Evolutionary conservation across 2,797 vertebrate genomes (phyloP), one percentile per base, ranked within the genome.

Genomic region (Darevskia nairensis): DNA sequence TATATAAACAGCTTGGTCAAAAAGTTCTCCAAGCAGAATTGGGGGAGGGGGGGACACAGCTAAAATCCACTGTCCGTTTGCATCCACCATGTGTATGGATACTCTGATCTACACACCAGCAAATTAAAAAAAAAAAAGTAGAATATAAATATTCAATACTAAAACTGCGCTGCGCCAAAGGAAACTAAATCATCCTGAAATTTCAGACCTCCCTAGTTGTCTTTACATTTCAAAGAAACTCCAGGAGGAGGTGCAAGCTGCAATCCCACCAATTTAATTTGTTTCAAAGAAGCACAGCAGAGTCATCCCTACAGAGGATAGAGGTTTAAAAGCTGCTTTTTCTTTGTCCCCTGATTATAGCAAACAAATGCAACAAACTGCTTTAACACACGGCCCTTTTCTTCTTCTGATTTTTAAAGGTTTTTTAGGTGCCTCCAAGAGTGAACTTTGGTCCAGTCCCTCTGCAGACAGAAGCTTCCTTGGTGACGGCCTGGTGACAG

Each of bases 361-460:
- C 6, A 35, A 44, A 29, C 5, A 29, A 69, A 25, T 19, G 2
- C 32, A 50, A 71, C 35, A 19, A 72, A 15, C 50, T n/a, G 27
- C 35, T 44, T 5, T 29, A 23, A 61, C 27, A 46, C 5, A 21
- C 25, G 44, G 32, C 6, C 15, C 71, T 32, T 72, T 15, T 23
- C 2, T n/a, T 72, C 66, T 32, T 3, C 1, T 78, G 80, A 25
- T 68, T 23, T 85, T 61, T 64, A 61, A 61, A 61, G 17, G 71
- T 5, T 6, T 13, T 0, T 2, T 10, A 95, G 94, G 86, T 88
- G 89, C 90, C 86, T 46, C 90, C 68, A 13, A 81, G 46, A 78
- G 55, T 0, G 84, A 59, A 15, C 25, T 0, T 13, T 86, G 0
- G 1, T 44, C 7, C 69, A 1, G 44, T 0, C 90, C 75, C 27